Conservation (phyloP, 2,797 vertebrate genomes). For the Chromobotia macracanthus region DNA sequence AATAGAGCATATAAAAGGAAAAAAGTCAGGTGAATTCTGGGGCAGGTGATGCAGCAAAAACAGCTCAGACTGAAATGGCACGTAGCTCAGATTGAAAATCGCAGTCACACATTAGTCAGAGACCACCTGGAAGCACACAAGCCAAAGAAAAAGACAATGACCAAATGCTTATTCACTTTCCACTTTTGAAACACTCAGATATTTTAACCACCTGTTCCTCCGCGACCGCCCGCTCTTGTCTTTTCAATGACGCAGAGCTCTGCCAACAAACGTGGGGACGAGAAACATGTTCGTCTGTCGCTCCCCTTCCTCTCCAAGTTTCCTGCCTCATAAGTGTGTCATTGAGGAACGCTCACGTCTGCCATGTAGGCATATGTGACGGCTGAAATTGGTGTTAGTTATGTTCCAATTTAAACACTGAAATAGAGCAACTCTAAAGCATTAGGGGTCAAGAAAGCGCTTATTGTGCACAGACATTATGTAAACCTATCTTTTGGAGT, state of each 20-base stretch:
- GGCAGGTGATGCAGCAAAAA: constrained; percentile 56
- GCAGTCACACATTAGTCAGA: constrained; percentile 45
- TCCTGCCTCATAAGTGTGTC: constrained; percentile 40
- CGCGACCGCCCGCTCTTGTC: background rate
- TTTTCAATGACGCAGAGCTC: constrained; percentile 38
- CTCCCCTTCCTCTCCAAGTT: constrained; percentile 43
- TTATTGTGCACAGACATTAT: constrained; percentile 9
- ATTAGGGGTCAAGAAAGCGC: constrained; percentile 17
- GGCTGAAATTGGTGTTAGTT: constrained; percentile 39
- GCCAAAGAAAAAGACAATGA: constrained; percentile 29
- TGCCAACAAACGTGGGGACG: constrained; percentile 12
- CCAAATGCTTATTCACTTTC: constrained; percentile 40
- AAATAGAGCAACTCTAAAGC: constrained; percentile 16
- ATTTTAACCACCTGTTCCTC: constrained; percentile 45
- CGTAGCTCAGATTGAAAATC: constrained; percentile 65
- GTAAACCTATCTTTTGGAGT: background rate
- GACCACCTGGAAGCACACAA: constrained; percentile 50
- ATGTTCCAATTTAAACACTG: constrained; percentile 22
- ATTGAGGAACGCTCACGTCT: constrained; percentile 41
- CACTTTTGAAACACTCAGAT: constrained; percentile 35
- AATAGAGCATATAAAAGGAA: constrained; percentile 45
- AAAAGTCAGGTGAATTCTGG: constrained; percentile 65
- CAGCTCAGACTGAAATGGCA: constrained; percentile 61
- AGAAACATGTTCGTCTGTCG: constrained; percentile 45
- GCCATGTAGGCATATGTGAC: constrained; percentile 22